These are phyloP conservation scores for Drosophila quadrilineata DNA, from an alignment of 1,140 invertebrate genomes.

Conservation along the genomic window DNA sequence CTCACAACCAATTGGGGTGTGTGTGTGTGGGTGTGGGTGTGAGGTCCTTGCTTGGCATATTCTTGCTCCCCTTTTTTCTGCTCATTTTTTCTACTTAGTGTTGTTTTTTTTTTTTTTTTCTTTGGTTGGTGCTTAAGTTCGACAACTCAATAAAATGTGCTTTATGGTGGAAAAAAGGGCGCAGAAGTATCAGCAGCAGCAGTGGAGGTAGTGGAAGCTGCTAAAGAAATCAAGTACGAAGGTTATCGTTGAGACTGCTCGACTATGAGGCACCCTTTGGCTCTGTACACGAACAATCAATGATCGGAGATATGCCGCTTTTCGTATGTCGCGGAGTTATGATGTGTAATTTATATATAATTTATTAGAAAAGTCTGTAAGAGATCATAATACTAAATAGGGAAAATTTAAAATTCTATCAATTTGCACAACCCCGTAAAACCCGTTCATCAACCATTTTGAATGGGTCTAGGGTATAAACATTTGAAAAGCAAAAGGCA, in stretches of 20 bases:
- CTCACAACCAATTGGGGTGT: conserved; percentile 43
- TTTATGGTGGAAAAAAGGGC: conserved; percentile 63
- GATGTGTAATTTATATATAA: no score
- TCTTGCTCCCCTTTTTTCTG: not conserved
- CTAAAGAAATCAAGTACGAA: conserved; percentile 9
- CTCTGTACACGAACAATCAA: no score
- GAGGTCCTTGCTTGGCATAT: conserved; percentile 26
- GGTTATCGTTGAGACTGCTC: no score
- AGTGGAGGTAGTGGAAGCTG: conserved; percentile 23
- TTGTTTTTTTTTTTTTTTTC: conserved; percentile 3
- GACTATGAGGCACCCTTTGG: no score
- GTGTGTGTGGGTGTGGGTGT: conserved; percentile 3
- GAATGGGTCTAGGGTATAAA: no score
- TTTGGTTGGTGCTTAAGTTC: conserved; percentile 73
- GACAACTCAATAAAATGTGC: conserved; percentile 81
- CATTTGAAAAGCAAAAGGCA: conserved; percentile 33
- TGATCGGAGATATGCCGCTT: no score
- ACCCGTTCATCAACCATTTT: no score
- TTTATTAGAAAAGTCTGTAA: no score
- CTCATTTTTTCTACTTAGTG: conserved; percentile 14
- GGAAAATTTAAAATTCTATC: no score
- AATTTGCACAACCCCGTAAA: no score
- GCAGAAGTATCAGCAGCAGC: conserved; percentile 26
- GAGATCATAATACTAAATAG: no score
- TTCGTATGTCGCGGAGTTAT: no score